A percentile compares a stretch with the other conserved stretches of the same genome.
Evolutionary conservation across 30 jellyfish, hydroid and myxozoan species (phyloP).

Genomic region (Phacellophora camtschatica): DNA sequence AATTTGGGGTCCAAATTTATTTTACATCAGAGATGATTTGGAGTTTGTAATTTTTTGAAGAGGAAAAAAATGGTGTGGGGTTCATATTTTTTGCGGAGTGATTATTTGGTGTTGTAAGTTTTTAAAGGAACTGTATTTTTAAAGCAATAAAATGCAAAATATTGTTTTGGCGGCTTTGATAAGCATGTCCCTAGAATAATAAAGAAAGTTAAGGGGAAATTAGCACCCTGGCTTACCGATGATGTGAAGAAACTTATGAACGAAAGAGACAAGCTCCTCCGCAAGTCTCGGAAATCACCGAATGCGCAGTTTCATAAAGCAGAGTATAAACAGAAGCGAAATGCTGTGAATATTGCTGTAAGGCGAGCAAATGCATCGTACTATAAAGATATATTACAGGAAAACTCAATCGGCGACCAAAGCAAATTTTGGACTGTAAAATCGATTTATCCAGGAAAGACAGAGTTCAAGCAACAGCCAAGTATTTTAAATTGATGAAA

Average conservation of each 20-base stretch:
- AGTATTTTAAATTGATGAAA: conserved; percentile 26
- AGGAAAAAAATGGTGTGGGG: too few relatives aligned
- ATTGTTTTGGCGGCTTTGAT: conserved; percentile 11
- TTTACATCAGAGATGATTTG: too few relatives aligned
- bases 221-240: conserved; percentile 66
- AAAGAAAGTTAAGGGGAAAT: conserved; percentile 43
- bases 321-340: conserved; percentile 16
- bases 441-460: conserved; percentile 15
- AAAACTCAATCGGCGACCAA: conserved; percentile 48
- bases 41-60: too few relatives aligned
- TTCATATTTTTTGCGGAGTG: too few relatives aligned
- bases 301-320: conserved; percentile 12
- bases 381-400: conserved; percentile 33
- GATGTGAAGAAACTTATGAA: conserved; percentile 36
- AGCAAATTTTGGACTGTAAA: conserved; percentile 59
- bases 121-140: too few relatives aligned
- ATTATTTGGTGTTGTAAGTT: too few relatives aligned
- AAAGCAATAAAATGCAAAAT: conserved; percentile 44
- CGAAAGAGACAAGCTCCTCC: conserved; percentile 46
- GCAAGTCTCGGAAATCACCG: conserved; percentile 18
- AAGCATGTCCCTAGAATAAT: conserved; percentile 50
- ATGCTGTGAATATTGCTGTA: conserved; percentile 31
- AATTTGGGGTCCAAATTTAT: too few relatives aligned
- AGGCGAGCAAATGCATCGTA: too few relatives aligned
- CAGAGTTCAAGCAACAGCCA: neutral